phyloP scores from a whole-genome alignment of 2,888 invertebrate species.

The Yponomeuta sedellus region DNA sequence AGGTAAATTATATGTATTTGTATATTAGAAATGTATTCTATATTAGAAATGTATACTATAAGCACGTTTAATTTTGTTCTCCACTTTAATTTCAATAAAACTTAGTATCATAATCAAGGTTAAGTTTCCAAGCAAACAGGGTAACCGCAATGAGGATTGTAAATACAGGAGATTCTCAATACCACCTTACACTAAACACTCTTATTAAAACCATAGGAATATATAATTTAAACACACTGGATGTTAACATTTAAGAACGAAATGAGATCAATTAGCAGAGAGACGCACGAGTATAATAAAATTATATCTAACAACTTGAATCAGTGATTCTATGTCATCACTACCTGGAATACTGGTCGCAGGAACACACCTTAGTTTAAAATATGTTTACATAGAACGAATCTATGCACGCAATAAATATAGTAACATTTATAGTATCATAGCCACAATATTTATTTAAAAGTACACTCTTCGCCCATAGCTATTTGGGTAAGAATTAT shows the following conservation, averaged over 20 bases:
- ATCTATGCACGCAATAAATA: neutral
- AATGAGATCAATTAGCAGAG: conserved; percentile 8
- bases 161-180: neutral
- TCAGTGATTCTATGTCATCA: neutral
- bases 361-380: conserved; percentile 5
- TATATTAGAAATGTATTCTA: no score
- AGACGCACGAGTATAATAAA: neutral
- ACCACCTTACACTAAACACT: neutral
- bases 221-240: conserved; percentile 5
- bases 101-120: neutral
- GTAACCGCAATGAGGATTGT: neutral
- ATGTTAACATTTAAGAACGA: neutral
- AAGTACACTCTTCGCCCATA: neutral
- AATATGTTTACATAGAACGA: neutral
- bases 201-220: neutral
- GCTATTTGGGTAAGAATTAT: neutral
- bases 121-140: neutral
- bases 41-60: no score
- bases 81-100: no score
- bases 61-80: no score
- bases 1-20: no score
- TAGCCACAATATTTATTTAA: conserved; percentile 1
- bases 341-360: conserved; percentile 1
- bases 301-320: neutral
- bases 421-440: conserved; percentile 1